Evolutionary conservation across 1,140 invertebrate species (phyloP).

Genomic region (Cydia pomonella): DNA sequence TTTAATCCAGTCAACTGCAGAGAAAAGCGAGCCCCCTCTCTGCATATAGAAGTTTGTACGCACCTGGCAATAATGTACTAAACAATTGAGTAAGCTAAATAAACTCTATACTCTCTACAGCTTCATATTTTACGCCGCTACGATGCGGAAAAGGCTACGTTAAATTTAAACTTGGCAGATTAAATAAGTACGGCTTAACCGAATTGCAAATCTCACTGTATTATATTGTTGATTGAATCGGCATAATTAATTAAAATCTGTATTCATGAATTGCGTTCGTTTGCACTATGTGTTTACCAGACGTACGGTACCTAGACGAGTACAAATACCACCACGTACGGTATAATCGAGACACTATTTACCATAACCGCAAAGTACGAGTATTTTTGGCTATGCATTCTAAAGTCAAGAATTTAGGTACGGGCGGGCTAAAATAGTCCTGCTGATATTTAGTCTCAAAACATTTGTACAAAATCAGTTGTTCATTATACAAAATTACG

Average conservation of each 20-base stretch:
- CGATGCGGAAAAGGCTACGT: neutral
- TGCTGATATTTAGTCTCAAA: too few relatives aligned
- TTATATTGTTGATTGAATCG: slow-evolving; percentile 42
- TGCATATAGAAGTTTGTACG: too few relatives aligned
- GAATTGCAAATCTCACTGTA: slow-evolving; percentile 34
- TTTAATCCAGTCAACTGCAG: too few relatives aligned
- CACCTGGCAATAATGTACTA: neutral
- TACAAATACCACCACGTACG: slow-evolving; percentile 16
- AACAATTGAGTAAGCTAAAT: neutral
- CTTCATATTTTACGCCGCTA: neutral
- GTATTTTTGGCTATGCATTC: neutral
- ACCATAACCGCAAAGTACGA: neutral
- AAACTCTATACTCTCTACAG: neutral
- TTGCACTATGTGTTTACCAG: slow-evolving; percentile 24
- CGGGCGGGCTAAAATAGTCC: neutral
- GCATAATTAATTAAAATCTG: slow-evolving; percentile 42
- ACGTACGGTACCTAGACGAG: neutral
- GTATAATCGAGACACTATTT: neutral
- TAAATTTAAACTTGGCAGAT: neutral
- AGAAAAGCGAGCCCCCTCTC: too few relatives aligned
- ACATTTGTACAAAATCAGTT: neutral
- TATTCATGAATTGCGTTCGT: slow-evolving; percentile 27
- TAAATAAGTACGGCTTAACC: slow-evolving; percentile 1
- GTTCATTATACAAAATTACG: too few relatives aligned
- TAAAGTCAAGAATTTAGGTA: slow-evolving; percentile 1